Evolutionary conservation across 2,888 invertebrate species (phyloP), one percentile per base, ranked within the genome.

Genomic region (Hoplodrina blanda): DNA sequence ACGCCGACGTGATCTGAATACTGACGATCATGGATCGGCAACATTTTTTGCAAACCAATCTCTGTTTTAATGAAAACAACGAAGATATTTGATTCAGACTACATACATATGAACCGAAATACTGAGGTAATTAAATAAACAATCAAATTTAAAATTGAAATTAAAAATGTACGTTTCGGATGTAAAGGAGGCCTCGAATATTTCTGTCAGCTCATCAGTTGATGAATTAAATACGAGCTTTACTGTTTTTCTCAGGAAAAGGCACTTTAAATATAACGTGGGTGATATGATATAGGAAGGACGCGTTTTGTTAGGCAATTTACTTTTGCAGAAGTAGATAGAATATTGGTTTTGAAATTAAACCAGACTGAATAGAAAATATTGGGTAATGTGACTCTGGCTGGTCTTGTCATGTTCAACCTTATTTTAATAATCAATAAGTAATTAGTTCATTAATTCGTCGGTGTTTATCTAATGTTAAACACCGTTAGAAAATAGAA

Each of bases 1-100:
- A 73, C 73, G 44, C 8, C 69, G 54, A 87, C 88, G 89, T 89
- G 89, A 74, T 76, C 54, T n/a, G 88, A 87, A 76, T 89, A 41
- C 60, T 49, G 67, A 85, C 80, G 44, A 74, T 69, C 64, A 69
- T 67, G 67, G 74, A 70, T 76, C 73, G 50, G 65, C 74, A 70
- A 80, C 80, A 73, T 77, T 84, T 83, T 76, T 79, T 79, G 67
- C 15, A 41, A 81, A 84, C 62, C 78, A 81, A 81, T 81, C 78
- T 74, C 60, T 59, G 69, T 75, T 65, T 63, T 76, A 75, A 77
- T 78, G 71, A 62, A 76, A 75, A 71, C 62, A 73, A 64, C 55
- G 53, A 73, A 77, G 76, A 76, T 80, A 69, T 73, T 73, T 64
- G 74, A 74, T 76, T 75, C 68, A 37, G 59, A 60, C 60, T 62